phyloP scores from a whole-genome alignment of 2,888 invertebrate species.

The Nymphalis polychloros region DNA sequence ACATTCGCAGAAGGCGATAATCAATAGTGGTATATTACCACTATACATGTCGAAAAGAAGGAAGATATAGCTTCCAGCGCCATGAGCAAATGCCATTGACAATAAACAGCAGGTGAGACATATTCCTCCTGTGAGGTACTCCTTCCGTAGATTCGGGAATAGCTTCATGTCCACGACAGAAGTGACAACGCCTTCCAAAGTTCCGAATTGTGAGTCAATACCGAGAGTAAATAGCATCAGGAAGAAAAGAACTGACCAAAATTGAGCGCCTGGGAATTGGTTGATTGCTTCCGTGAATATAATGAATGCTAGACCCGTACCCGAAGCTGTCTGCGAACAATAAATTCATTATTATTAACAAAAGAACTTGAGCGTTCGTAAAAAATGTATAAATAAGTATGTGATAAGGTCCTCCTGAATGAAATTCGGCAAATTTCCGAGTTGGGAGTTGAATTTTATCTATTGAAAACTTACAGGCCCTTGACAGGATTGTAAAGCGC shows the following conservation, averaged over 20 bases:
- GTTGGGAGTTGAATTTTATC: too few species aligned
- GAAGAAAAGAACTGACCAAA: conserved; percentile 98
- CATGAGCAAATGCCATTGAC: conserved; percentile 95
- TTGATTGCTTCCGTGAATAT: conserved; percentile 99
- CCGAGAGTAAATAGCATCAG: conserved; percentile 98
- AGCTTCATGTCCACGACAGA: conserved; percentile 97
- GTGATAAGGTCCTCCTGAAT: too few species aligned
- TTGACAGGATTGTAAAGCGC: too few species aligned
- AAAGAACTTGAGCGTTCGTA: neutral
- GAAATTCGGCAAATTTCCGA: too few species aligned
- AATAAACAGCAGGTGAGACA: conserved; percentile 91
- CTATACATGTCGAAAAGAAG: conserved; percentile 96
- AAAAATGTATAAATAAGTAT: too few species aligned
- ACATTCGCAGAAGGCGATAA: conserved; percentile 96
- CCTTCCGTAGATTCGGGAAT: conserved; percentile 94
- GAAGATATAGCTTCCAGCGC: conserved; percentile 96
- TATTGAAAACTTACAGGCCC: too few species aligned
- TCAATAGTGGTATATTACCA: conserved; percentile 94
- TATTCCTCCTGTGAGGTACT: conserved; percentile 90
- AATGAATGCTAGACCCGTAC: conserved; percentile 97
- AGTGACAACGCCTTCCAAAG: conserved; percentile 96
- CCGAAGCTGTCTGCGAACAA: conserved; percentile 91
- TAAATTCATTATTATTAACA: conserved; percentile 13
- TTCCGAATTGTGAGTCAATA: conserved; percentile 98
- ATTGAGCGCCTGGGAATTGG: conserved; percentile 97